Evolutionary conservation across 2,113 vertebrate genomes (phyloP), one percentile per base, ranked within the genome.

Genomic region (Ciconia maguari): DNA sequence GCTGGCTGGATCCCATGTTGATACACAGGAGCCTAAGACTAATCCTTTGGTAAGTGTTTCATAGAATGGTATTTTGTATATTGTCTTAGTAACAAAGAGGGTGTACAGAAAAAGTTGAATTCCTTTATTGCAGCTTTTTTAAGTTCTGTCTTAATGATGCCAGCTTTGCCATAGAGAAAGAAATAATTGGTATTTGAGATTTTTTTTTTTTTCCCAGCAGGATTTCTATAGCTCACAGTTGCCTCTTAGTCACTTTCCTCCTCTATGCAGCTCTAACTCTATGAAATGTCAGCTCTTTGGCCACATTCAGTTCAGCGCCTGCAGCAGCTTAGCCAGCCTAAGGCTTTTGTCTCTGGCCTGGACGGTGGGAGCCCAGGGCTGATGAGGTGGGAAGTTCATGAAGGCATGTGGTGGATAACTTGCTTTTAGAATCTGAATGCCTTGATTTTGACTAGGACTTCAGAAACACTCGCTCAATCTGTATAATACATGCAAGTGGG

Each of bases 1-100:
- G 30, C 91, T 96, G 93, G 91, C 97, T 93, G 94, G 76, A 54
- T 94, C 97, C 19, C 89, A 89, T 1, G 25, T 46, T 42, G 95
- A 95, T 76, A 46, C 94, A 42, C 97, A 96, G 54, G 90, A 96
- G 87, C 74, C 79, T 13, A 51, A 95, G 89, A 71, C 49, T 38
- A 98, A 98, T 64, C 95, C 98, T 61, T 66, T 62, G 95, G 98
- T 98, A 97, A 68, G 97, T 94, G 22, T 64, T 92, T 66, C 22
- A 24, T 46, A 29, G 42, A n/a, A 30, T 3, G 7, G 15, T 22
- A 22, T 70, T 81, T 81, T 62, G 8, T 32, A 7, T 38, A 2
- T 83, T 69, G 7, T 42, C 42, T 61, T 64, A 25, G 21, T 75
- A 75, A 81, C 34, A 34, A 83, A 70, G 26, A 65, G 34, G 3